These are phyloP conservation scores for Meghimatium bilineatum DNA, from an alignment of 2,888 invertebrate species.

Conservation along the genomic window DNA sequence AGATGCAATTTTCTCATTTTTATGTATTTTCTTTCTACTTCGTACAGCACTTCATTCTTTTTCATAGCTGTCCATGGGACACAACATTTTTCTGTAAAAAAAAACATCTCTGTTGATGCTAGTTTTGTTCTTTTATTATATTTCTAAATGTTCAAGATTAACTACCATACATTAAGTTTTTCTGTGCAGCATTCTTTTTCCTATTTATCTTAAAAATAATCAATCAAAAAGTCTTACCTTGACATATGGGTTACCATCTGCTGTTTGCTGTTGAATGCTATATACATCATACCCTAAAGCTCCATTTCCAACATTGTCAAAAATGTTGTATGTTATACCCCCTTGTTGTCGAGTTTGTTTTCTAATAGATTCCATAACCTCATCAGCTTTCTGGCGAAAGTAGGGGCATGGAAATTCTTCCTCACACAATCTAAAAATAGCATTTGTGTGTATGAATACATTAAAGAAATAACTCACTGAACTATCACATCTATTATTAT, in stretches of 20 bases:
- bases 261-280: conserved; percentile 58
- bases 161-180: too few species aligned
- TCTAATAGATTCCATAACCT: conserved; percentile 41
- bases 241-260: conserved; percentile 55
- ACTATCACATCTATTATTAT: too few species aligned
- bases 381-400: conserved; percentile 25
- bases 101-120: too few species aligned
- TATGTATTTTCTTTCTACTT: too few species aligned
- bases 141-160: too few species aligned
- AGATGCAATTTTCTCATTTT: too few species aligned
- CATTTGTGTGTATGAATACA: neutral
- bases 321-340: conserved; percentile 51
- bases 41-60: too few species aligned
- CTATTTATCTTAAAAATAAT: too few species aligned
- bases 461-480: neutral
- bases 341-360: conserved; percentile 36
- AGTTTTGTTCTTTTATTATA: too few species aligned
- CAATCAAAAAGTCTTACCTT: neutral
- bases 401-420: conserved; percentile 59
- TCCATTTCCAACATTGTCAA: conserved; percentile 67
- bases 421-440: conserved; percentile 54
- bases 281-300: conserved; percentile 64
- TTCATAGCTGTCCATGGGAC: too few species aligned
- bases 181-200: too few species aligned
- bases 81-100: too few species aligned